Evolutionary conservation across 2,797 vertebrate genomes (phyloP).

Genomic region (Sparidentex hasta): DNA sequence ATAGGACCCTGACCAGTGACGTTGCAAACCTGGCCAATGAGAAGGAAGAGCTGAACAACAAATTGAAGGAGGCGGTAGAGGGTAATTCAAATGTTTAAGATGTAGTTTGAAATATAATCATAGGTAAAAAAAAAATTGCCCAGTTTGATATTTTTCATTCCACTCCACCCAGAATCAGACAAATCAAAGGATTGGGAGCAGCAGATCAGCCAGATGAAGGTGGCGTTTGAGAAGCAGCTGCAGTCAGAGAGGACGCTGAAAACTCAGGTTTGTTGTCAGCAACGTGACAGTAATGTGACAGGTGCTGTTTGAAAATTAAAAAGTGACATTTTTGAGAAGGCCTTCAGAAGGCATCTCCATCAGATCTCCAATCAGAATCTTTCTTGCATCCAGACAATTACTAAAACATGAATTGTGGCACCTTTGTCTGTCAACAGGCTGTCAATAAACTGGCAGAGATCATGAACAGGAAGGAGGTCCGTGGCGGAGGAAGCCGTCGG

Average conservation of each 20-base stretch:
- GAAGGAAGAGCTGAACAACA: slow-evolving; percentile 97
- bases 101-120: not conserved
- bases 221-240: slow-evolving; percentile 94
- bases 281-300: not conserved
- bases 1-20: slow-evolving; percentile 95
- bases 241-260: slow-evolving; percentile 96
- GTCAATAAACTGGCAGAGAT: slow-evolving; percentile 99
- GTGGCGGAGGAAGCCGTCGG: slow-evolving; percentile 90
- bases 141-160: not conserved
- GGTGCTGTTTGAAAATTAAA: not conserved
- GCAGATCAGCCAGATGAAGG: slow-evolving; percentile 89
- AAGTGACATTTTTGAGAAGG: not conserved
- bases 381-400: not conserved
- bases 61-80: slow-evolving; percentile 88
- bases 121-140: not conserved
- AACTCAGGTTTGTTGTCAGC: slow-evolving; percentile 88
- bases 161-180: slow-evolving; percentile 84
- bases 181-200: slow-evolving; percentile 92
- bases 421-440: slow-evolving; percentile 83
- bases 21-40: slow-evolving; percentile 96
- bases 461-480: slow-evolving; percentile 96
- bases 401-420: not conserved
- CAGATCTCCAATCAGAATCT: too few relatives aligned
- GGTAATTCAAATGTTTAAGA: slow-evolving; percentile 47
- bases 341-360: not conserved